phyloP scores from a whole-genome alignment of 2,797 vertebrate genomes.

The Spinus olivaceus region DNA sequence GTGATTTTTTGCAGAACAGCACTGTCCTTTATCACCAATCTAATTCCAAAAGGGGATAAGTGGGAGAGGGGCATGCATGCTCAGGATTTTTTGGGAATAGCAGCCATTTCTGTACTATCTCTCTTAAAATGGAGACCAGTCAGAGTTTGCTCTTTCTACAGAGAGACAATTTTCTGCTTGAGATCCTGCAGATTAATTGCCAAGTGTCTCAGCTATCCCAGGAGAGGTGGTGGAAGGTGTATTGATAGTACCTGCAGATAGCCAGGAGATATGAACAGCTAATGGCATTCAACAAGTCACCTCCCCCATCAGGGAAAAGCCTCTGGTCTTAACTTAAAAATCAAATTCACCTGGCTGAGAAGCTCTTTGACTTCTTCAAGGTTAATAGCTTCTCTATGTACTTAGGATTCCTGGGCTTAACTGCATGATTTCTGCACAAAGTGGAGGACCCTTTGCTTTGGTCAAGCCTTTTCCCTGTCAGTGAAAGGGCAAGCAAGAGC shows the following conservation, averaged over 20 bases:
- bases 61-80: background rate
- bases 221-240: constrained; percentile 24
- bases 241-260: constrained; percentile 54
- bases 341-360: background rate
- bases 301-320: accelerated
- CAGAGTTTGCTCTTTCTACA: background rate
- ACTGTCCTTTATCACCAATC: background rate
- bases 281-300: constrained; percentile 44
- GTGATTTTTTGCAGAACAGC: background rate
- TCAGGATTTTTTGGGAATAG: background rate
- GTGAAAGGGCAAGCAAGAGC: background rate
- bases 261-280: constrained; percentile 11
- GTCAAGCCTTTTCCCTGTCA: background rate
- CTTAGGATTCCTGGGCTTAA: background rate
- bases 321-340: constrained; percentile 21
- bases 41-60: background rate
- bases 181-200: constrained; percentile 65
- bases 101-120: constrained; percentile 13
- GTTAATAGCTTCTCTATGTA: background rate
- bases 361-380: background rate
- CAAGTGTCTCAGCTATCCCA: constrained; percentile 55
- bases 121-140: constrained; percentile 35
- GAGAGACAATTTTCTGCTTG: constrained; percentile 59
- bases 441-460: accelerated
- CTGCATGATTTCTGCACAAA: background rate